phyloP scores from a whole-genome alignment of 2,888 invertebrate species.

The Acrobasis repandana region DNA sequence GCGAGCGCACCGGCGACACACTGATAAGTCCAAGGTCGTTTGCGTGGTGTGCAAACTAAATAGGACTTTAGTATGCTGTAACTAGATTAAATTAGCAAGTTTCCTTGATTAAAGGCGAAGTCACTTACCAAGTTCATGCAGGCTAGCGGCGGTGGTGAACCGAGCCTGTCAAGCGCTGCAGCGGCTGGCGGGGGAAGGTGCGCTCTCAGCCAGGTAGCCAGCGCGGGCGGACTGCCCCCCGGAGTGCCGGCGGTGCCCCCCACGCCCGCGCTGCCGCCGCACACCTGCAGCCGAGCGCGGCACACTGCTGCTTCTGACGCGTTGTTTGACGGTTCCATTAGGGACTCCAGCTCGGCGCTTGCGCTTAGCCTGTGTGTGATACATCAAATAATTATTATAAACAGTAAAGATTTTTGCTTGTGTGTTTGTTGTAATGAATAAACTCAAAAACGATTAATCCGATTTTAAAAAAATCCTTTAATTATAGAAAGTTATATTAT shows the following conservation, averaged over 20 bases:
- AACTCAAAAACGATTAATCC: background rate
- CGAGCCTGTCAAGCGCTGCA: constrained; percentile 59
- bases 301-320: constrained; percentile 56
- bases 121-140: constrained; percentile 54
- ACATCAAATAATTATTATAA: background rate
- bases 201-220: constrained; percentile 67
- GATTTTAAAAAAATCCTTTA: too few species aligned
- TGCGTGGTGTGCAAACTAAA: too few species aligned
- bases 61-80: too few species aligned
- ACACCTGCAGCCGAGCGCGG: constrained; percentile 59
- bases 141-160: constrained; percentile 59
- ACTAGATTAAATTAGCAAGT: too few species aligned
- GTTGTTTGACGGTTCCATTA: constrained; percentile 50
- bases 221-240: constrained; percentile 49
- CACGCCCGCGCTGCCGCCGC: constrained; percentile 39
- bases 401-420: too few species aligned
- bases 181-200: constrained; percentile 60
- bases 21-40: too few species aligned
- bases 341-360: constrained; percentile 58
- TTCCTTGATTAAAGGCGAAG: background rate
- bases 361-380: constrained; percentile 55
- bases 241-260: constrained; percentile 40
- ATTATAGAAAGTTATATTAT: too few species aligned
- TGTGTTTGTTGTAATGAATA: background rate
- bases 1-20: too few species aligned